Base-by-base conservation (phyloP, 2,888 invertebrate genomes). In the Nesidiocoris tenuis region DNA sequence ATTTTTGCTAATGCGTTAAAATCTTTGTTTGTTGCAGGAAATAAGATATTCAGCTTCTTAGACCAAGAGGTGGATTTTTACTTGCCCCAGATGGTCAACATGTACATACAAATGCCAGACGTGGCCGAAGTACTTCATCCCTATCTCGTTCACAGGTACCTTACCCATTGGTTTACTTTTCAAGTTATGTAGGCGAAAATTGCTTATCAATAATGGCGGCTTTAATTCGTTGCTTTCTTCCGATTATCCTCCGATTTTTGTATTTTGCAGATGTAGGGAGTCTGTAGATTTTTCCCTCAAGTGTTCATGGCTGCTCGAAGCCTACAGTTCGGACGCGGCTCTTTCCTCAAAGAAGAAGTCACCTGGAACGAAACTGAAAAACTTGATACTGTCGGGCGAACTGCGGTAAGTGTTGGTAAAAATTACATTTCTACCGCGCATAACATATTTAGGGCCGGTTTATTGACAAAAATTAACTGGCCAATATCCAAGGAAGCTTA, bases 101-200 rank as follows among this genome's bases (percentile, higher is more conserved):
- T 99, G 95, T 99, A 98, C 84, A 94, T 98, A 85, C 96, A 98
- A 86, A 95, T 97, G 90, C 93, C 93, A 82, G 98, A 98, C 83
- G 91, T 98, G 80, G 98, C 98, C 74, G 98, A 98, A 86, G 95
- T 94, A 80, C 86, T 94, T 76, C 92, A 93, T 85, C 91, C 93
- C 3, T 94, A 93, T 84, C 85, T 94, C 77, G 88, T 92, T 39
- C 87, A 90, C 85, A 90, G 95, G 91, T 93, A 82, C n/a, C 59
- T 59, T 2, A 59, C 3, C 3, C 59, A 16, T 7, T 16, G 54
- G 16, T 54, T 54, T 16, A 54, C 54, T 54, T 7, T n/a, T n/a
- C n/a, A n/a, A n/a, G n/a, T n/a, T n/a, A n/a, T n/a, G n/a, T n/a
- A n/a, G n/a, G n/a, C n/a, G n/a, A n/a, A n/a, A n/a, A n/a, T n/a